Percentiles rank a stretch among this genome's conserved stretches.
Conservation (phyloP, 2,797 vertebrate species). For the Balearica regulorum region DNA sequence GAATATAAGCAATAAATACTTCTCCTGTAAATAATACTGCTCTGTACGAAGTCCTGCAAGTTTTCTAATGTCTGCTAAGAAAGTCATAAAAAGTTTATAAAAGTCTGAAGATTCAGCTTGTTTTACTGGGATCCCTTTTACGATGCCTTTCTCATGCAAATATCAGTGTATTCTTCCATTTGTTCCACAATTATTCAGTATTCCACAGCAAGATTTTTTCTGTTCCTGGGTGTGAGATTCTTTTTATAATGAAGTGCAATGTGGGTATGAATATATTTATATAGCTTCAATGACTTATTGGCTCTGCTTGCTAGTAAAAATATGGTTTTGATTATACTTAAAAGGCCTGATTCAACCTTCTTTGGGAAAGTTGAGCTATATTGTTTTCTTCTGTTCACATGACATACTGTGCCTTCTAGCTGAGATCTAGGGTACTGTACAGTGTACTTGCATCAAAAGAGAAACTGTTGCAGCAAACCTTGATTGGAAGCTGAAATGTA, state of each 20-base stretch:
- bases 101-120: neutral
- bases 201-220: neutral
- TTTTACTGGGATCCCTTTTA: neutral
- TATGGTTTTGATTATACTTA: slow-evolving; percentile 69
- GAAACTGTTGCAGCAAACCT: slow-evolving; percentile 27
- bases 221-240: slow-evolving; percentile 1
- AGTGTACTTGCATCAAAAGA: slow-evolving; percentile 17
- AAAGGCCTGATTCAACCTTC: slow-evolving; percentile 60
- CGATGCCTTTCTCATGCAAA: neutral
- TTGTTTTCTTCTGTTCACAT: slow-evolving; percentile 45
- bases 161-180: neutral
- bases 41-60: neutral
- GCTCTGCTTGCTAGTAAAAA: slow-evolving; percentile 63
- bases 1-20: neutral
- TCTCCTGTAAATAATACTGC: neutral
- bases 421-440: slow-evolving; percentile 19
- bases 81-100: neutral
- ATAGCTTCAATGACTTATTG: slow-evolving; percentile 53
- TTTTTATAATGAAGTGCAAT: slow-evolving; percentile 40
- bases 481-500: slow-evolving; percentile 35
- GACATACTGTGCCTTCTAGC: slow-evolving; percentile 36
- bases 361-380: slow-evolving; percentile 55
- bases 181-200: neutral
- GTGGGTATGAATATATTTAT: slow-evolving; percentile 31
- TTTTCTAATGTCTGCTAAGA: neutral